These are phyloP conservation scores for Talpa occidentalis DNA, from an alignment of 2,113 vertebrate species.

Conservation along the genomic window DNA sequence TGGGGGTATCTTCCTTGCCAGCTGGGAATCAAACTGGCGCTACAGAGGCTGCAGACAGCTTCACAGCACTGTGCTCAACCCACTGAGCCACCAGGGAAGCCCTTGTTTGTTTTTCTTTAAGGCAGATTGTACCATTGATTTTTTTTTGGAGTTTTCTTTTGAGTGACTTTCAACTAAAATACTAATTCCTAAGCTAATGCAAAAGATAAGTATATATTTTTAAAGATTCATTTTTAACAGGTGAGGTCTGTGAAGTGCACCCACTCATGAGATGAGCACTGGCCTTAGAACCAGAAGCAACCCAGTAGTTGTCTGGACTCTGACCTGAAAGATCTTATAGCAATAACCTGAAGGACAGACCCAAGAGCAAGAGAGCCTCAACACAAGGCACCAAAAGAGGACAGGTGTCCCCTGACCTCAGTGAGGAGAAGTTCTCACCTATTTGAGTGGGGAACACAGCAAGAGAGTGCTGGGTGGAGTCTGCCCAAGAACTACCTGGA, in stretches of 20 bases:
- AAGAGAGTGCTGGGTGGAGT: neutral
- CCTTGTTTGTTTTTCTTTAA: conserved; percentile 65
- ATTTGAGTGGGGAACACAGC: neutral
- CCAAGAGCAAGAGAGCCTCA: neutral
- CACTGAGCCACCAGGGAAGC: too few relatives aligned
- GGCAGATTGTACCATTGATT: conserved; percentile 48
- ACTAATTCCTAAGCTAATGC: conserved; percentile 21
- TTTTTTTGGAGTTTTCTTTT: conserved; percentile 50
- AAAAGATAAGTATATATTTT: neutral
- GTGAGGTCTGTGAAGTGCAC: neutral
- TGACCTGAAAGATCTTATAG: neutral
- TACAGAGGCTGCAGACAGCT: too few relatives aligned
- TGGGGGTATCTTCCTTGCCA: too few relatives aligned
- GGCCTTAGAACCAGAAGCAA: neutral
- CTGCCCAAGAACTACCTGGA: neutral
- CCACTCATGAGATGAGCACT: neutral
- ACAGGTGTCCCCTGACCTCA: neutral
- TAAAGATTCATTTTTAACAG: neutral
- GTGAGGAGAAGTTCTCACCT: neutral
- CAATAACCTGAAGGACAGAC: neutral
- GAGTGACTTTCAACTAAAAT: neutral
- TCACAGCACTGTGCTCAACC: too few relatives aligned
- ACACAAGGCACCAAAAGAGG: neutral
- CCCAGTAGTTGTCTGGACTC: neutral
- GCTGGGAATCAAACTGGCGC: too few relatives aligned